A percentile compares a stretch with the other conserved stretches of the same genome.
Evolutionary conservation across 2,113 vertebrate species (phyloP).

Genomic region (Gnathonemus longibarbis): DNA sequence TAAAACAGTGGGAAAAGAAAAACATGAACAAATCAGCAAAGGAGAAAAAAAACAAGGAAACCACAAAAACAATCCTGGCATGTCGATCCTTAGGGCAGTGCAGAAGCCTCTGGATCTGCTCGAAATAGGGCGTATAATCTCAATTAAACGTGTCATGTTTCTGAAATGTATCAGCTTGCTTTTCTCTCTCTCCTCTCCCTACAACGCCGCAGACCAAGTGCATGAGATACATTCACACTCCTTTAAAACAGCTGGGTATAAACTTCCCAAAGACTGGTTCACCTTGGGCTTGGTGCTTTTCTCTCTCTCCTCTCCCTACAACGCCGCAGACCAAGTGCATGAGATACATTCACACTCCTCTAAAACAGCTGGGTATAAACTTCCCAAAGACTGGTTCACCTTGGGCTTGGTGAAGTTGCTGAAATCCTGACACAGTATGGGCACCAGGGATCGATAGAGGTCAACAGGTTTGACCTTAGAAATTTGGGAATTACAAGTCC

Average conservation of each 20-base stretch:
- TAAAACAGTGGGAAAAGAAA: conserved; percentile 21
- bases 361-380: conserved; percentile 48
- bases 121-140: conserved; percentile 58
- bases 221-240: conserved; percentile 37
- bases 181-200: conserved; percentile 2
- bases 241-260: conserved; percentile 45
- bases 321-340: conserved; percentile 40
- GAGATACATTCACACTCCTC: conserved; percentile 36
- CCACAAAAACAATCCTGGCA: conserved; percentile 51
- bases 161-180: conserved; percentile 44
- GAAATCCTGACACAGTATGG: conserved; percentile 45
- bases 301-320: not conserved
- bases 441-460: conserved; percentile 50
- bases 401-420: not conserved
- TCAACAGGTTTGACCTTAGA: conserved; percentile 55
- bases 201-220: conserved; percentile 37
- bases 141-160: conserved; percentile 58
- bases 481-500: conserved; percentile 50
- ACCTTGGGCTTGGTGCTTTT: not conserved
- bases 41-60: conserved; percentile 43
- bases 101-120: conserved; percentile 38
- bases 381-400: conserved; percentile 27
- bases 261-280: conserved; percentile 35
- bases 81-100: conserved; percentile 47
- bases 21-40: not conserved